phyloP scores from a whole-genome alignment of 2,113 vertebrate genomes.

The Oxygymnocypris stewartii region DNA sequence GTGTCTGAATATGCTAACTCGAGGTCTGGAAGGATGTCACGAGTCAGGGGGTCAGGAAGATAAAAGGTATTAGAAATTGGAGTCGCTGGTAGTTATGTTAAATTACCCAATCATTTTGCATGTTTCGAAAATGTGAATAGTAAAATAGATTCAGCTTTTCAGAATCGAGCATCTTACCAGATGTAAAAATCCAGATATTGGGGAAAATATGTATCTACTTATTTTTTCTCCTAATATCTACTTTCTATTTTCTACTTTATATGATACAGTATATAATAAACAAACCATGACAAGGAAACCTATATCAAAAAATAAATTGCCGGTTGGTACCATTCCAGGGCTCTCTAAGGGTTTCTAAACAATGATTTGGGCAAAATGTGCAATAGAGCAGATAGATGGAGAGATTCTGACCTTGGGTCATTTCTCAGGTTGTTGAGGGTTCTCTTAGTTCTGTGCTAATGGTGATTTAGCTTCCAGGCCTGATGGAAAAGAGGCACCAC shows the following conservation, averaged over 20 bases:
- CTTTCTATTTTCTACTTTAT: background rate
- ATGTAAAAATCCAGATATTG: background rate
- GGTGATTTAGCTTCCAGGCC: constrained; percentile 36
- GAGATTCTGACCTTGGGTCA: constrained; percentile 26
- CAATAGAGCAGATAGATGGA: background rate
- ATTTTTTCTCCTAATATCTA: background rate
- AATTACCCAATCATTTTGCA: background rate
- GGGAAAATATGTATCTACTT: background rate
- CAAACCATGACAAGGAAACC: background rate
- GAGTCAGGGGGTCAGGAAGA: background rate
- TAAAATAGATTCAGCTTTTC: background rate
- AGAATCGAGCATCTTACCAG: background rate
- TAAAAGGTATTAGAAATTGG: background rate
- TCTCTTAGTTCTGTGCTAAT: constrained; percentile 45
- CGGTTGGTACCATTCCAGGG: background rate
- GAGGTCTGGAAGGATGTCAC: background rate
- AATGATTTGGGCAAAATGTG: background rate
- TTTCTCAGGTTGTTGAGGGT: constrained; percentile 33
- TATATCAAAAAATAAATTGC: background rate
- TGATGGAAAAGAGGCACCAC: constrained; percentile 3
- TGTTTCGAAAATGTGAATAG: background rate
- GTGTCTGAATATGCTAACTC: background rate
- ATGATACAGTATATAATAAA: background rate
- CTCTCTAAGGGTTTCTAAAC: background rate
- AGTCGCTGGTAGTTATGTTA: background rate